Evolutionary conservation across 1,140 invertebrate genomes (phyloP), one percentile per base, ranked within the genome.

Genomic region (Panagrolaimus sp.): DNA sequence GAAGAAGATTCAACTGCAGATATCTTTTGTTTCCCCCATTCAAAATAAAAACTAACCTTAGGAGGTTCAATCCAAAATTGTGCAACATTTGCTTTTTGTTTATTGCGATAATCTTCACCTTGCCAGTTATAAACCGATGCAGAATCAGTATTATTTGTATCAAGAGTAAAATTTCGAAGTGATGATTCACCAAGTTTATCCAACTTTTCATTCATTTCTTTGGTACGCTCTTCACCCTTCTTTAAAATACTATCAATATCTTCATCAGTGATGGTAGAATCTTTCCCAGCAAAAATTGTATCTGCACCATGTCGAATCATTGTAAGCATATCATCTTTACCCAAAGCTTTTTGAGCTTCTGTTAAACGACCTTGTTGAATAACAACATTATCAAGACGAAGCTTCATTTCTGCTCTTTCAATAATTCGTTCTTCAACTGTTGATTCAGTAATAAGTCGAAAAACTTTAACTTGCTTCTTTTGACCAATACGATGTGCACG

Each of bases 251-350:
- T 89, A 78, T 99, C 96, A 74, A 99, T 97, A 79, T 98, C 95
- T 79, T 98, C 94, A 78, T 98, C 96, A 0, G 93, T 97, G 38
- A 98, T 93, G 73, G 93, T 93, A 0, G 92, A 93, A 77, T 99
- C 96, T 84, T 98, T 98, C 0, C 93, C 94, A 8, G 93, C 93
- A 84, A 99, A 98, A 1, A 99, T 94, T 80, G 97, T 92, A 84
- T 98, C 96, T 4, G 96, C 96, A 38, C 96, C 96, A 80, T 98
- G 95, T 68, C 96, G 87, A 81, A 99, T 99, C 89, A 99, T 99
- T 71, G 91, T 92, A 45, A 99, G 85, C 91, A 99, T 97, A 84
- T 98, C 96, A 78, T 98, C 94, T 82, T 99, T 98, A 74, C 94
- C 95, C 0, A 99, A 84, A 69, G 93, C 91, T 66, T 88, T 90